Evolutionary conservation across 2,797 vertebrate species (phyloP).

Genomic region (Kryptopterus vitreolus): DNA sequence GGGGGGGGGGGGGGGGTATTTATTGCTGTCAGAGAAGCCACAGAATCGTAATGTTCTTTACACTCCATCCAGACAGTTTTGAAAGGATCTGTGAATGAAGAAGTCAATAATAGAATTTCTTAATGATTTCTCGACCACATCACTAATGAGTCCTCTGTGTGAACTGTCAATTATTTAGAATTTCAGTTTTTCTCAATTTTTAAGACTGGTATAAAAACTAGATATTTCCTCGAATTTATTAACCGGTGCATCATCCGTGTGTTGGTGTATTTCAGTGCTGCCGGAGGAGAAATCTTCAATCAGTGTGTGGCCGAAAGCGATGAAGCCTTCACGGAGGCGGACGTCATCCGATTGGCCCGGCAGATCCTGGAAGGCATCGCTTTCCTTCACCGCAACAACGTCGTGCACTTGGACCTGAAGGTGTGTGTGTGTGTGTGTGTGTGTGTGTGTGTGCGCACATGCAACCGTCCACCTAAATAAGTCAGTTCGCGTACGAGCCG

Average conservation of each 20-base stretch:
- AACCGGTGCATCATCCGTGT: not conserved
- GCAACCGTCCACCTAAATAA: not conserved
- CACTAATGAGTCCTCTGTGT: not conserved
- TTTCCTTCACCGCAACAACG: constrained; percentile 77
- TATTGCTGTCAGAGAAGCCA: not conserved
- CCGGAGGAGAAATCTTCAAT: constrained; percentile 83
- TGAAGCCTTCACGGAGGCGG: constrained; percentile 82
- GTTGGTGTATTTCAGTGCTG: constrained; percentile 67
- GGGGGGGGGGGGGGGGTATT: not conserved
- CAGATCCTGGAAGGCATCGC: constrained; percentile 80
- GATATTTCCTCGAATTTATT: not conserved
- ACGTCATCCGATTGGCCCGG: constrained; percentile 76
- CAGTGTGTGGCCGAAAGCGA: constrained; percentile 81
- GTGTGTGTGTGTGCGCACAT: not conserved
- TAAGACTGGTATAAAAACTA: too few species aligned
- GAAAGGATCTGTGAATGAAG: not conserved
- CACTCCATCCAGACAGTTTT: not conserved
- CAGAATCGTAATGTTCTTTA: constrained; percentile 14
- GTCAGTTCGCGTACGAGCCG: not conserved
- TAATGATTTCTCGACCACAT: not conserved
- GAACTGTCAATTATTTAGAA: too few species aligned
- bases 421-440: constrained; percentile 60
- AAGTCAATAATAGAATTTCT: not conserved
- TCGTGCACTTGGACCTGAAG: constrained; percentile 84
- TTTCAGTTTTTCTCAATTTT: too few species aligned